phyloP scores from a whole-genome alignment of 2,888 invertebrate species.

The Apamea epomidion region DNA sequence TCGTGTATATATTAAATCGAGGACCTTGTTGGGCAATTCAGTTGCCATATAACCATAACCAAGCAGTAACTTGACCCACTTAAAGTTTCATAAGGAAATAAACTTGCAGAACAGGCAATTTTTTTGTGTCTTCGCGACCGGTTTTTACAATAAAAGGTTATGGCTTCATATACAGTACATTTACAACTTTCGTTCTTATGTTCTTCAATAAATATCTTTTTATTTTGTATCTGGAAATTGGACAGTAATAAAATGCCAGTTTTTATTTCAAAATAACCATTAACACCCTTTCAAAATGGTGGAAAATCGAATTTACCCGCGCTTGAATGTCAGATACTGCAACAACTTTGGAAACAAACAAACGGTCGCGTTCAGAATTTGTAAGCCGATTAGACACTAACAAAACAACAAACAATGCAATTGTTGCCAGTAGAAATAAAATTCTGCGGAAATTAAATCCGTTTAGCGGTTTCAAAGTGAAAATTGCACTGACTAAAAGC shows the following conservation, averaged over 20 bases:
- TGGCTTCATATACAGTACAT: conserved; percentile 31
- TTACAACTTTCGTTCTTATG: conserved; percentile 18
- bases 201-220: conserved; percentile 23
- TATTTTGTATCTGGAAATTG: conserved; percentile 13
- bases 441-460: conserved; percentile 34
- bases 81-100: conserved; percentile 57
- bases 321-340: conserved; percentile 34
- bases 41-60: conserved; percentile 40
- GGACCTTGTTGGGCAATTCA: conserved; percentile 53
- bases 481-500: conserved; percentile 31
- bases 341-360: conserved; percentile 51
- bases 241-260: neutral
- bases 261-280: conserved; percentile 22
- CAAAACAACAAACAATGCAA: conserved; percentile 46
- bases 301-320: conserved; percentile 36
- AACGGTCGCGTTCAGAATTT: conserved; percentile 40
- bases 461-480: conserved; percentile 46
- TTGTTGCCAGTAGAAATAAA: conserved; percentile 50
- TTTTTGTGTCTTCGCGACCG: conserved; percentile 48
- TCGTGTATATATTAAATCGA: conserved; percentile 29
- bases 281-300: conserved; percentile 27
- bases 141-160: conserved; percentile 50
- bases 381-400: conserved; percentile 62
- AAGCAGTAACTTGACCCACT: conserved; percentile 60
- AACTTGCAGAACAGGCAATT: conserved; percentile 44